A percentile compares a stretch with the other conserved stretches of the same genome.
Evolutionary conservation across 2,888 invertebrate genomes (phyloP).

Genomic region (Zaprionus obscuricornis): DNA sequence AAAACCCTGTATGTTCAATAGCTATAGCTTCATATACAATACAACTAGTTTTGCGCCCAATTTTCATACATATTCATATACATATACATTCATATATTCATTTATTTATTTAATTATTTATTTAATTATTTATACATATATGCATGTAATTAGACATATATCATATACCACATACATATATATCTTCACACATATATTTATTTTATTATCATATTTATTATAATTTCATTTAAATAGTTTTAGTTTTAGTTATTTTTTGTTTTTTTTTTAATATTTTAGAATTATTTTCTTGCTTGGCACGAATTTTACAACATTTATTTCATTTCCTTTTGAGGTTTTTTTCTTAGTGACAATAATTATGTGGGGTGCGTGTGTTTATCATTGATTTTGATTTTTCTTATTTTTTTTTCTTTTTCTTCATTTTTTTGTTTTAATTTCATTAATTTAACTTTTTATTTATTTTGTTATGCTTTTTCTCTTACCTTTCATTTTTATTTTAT

Average conservation of each 20-base stretch:
- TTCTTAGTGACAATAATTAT: conserved; percentile 55
- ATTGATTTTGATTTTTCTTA: conserved; percentile 58
- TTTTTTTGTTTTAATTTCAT: conserved; percentile 35
- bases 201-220: conserved; percentile 9
- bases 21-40: conserved; percentile 67
- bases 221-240: conserved; percentile 21
- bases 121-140: conserved; percentile 4
- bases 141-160: neutral
- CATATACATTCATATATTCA: neutral
- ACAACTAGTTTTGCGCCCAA: conserved; percentile 45
- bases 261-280: conserved; percentile 6
- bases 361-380: conserved; percentile 59
- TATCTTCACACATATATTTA: neutral
- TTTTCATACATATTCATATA: conserved; percentile 10
- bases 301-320: conserved; percentile 56
- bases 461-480: conserved; percentile 29
- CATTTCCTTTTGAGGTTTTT: conserved; percentile 38
- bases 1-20: conserved; percentile 79
- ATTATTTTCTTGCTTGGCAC: conserved; percentile 47
- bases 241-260: conserved; percentile 17
- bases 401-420: conserved; percentile 52
- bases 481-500: conserved; percentile 39
- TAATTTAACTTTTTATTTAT: conserved; percentile 17
- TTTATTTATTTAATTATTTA: neutral
- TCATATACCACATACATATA: too few species aligned